These are phyloP conservation scores for Lypha dubia DNA, from an alignment of 2,888 invertebrate genomes.

Conservation along the genomic window DNA sequence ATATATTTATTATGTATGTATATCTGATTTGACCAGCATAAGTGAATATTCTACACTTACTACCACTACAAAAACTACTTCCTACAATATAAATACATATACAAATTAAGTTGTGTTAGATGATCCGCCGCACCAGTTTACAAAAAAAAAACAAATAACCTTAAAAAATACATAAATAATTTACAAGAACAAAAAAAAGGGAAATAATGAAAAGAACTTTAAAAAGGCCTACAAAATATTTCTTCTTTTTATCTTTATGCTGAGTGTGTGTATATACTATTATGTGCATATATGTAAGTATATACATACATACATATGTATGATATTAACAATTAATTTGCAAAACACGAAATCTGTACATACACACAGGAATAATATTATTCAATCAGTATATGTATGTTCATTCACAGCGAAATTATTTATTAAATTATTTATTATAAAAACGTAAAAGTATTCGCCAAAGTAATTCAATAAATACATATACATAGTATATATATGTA, in stretches of 20 bases:
- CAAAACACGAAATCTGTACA: constrained; percentile 45
- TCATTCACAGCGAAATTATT: constrained; percentile 69
- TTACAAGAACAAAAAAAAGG: constrained; percentile 38
- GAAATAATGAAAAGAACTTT: constrained; percentile 45
- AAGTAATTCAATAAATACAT: constrained; percentile 65
- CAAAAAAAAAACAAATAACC: constrained; percentile 39
- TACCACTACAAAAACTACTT: constrained; percentile 56
- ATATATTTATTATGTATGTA: too few species aligned
- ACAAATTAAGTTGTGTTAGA: constrained; percentile 65
- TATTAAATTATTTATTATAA: constrained; percentile 67
- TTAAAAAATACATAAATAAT: constrained; percentile 63
- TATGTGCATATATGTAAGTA: constrained; percentile 5
- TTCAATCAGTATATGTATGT: constrained; percentile 52
- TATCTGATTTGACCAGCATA: constrained; percentile 43
- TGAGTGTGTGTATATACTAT: constrained; percentile 64
- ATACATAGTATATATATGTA: constrained; percentile 50
- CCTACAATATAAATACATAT: constrained; percentile 61
- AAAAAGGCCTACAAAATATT: constrained; percentile 39
- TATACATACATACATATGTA: not conserved
- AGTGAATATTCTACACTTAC: constrained; percentile 42
- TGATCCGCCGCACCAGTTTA: constrained; percentile 71
- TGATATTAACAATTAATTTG: constrained; percentile 40
- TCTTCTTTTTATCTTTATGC: constrained; percentile 65
- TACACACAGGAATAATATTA: too few species aligned
- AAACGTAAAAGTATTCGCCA: constrained; percentile 69